Evolutionary conservation across 2,113 vertebrate species (phyloP).

Genomic region (Lophotis ruficrista): DNA sequence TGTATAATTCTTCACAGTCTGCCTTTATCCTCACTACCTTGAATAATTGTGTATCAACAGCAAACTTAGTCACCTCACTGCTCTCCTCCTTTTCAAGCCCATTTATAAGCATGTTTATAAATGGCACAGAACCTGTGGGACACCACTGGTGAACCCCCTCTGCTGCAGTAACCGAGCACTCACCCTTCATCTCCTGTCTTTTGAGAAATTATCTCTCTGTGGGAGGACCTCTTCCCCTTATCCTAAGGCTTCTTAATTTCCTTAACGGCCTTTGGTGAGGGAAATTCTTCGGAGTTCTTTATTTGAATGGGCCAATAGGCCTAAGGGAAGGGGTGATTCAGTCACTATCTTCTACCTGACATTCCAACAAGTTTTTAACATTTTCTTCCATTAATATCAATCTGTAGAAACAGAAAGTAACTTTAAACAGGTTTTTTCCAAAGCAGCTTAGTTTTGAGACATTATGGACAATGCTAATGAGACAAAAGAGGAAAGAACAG

Average conservation of each 20-base stretch:
- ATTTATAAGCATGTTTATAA: neutral
- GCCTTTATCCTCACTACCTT: slow-evolving; percentile 28
- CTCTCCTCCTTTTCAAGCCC: neutral
- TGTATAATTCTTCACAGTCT: slow-evolving; percentile 51
- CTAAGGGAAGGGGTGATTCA: neutral
- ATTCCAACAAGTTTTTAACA: neutral
- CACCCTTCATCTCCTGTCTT: neutral
- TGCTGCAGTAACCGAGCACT: neutral
- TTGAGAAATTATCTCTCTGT: neutral
- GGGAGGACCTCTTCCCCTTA: neutral
- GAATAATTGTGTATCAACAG: slow-evolving; percentile 42
- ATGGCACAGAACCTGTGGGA: neutral
- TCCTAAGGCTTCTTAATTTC: neutral
- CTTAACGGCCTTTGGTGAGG: neutral
- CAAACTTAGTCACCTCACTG: slow-evolving; percentile 24
- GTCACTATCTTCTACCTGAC: neutral
- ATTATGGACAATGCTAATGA: neutral
- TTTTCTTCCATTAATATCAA: neutral
- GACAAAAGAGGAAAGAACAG: neutral
- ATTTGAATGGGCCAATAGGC: neutral
- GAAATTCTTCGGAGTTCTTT: neutral
- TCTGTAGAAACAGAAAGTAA: neutral
- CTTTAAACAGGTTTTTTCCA: neutral
- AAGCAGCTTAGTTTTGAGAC: neutral
- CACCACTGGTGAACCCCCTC: neutral